Evolutionary conservation across 2,888 invertebrate genomes (phyloP).

Genomic region (Drosophila villosipedis): DNA sequence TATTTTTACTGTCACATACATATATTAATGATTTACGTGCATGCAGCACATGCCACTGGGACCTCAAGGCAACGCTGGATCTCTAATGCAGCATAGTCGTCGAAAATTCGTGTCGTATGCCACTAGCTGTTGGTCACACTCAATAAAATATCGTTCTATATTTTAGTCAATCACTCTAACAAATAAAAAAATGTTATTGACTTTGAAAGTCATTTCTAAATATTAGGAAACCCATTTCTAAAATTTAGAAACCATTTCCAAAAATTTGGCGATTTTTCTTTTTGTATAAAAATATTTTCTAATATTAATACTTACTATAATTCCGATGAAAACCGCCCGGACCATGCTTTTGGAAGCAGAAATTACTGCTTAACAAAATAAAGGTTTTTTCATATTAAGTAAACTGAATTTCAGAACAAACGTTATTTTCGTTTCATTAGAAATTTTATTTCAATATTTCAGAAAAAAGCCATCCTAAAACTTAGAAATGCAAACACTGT

Average conservation of each 20-base stretch:
- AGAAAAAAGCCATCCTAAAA: neutral
- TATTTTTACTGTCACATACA: neutral
- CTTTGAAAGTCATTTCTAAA: neutral
- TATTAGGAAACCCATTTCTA: too few relatives aligned
- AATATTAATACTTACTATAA: too few relatives aligned
- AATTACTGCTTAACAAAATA: too few relatives aligned
- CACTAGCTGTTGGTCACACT: conserved; percentile 1
- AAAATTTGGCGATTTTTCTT: neutral
- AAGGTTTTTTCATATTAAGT: neutral
- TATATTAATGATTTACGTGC: neutral
- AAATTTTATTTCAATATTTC: neutral
- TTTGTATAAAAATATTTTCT: too few relatives aligned
- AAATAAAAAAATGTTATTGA: neutral
- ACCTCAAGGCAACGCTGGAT: conserved; percentile 21
- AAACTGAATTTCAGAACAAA: neutral
- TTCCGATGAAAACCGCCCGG: neutral
- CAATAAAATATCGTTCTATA: neutral
- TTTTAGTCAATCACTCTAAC: neutral
- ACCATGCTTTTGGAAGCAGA: neutral
- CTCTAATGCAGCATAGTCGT: conserved; percentile 27
- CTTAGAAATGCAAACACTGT: neutral
- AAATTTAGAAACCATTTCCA: too few relatives aligned
- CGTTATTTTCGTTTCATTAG: neutral
- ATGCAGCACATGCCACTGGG: conserved; percentile 24
- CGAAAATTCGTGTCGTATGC: conserved; percentile 17